Conservation (phyloP, 2,888 invertebrate genomes). For the Monochamus alternatus region DNA sequence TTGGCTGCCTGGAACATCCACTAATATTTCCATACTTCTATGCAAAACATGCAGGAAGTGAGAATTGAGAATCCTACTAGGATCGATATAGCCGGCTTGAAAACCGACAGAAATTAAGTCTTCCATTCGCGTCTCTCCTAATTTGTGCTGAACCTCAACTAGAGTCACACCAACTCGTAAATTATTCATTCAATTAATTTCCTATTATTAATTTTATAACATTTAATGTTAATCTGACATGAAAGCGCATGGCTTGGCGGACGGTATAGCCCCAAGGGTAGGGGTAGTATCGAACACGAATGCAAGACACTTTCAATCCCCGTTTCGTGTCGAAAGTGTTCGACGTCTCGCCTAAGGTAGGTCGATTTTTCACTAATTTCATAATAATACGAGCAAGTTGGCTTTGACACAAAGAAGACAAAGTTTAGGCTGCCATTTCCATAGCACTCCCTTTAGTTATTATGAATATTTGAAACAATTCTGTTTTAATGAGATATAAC, state of each 20-base stretch:
- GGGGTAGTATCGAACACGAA: constrained; percentile 13
- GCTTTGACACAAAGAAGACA: too few relatives aligned
- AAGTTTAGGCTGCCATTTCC: too few relatives aligned
- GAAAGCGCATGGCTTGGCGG: constrained; percentile 28
- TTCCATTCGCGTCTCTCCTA: too few relatives aligned
- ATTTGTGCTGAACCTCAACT: too few relatives aligned
- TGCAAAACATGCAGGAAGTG: too few relatives aligned
- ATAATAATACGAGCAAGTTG: background rate
- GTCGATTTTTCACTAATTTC: background rate
- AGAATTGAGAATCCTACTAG: too few relatives aligned
- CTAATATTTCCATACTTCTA: too few relatives aligned
- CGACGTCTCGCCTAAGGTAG: background rate
- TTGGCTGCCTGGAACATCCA: too few relatives aligned
- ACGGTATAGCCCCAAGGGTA: constrained; percentile 4
- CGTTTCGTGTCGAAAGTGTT: constrained; percentile 4
- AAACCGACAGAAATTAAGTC: background rate
- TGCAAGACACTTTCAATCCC: background rate
- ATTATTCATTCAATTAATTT: constrained; percentile 3
- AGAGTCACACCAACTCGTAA: background rate
- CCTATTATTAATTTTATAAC: constrained; percentile 6
- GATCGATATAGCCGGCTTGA: background rate
- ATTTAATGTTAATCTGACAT: constrained; percentile 20
- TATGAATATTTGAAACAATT: too few relatives aligned
- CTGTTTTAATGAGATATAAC: too few relatives aligned
- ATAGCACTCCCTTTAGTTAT: too few relatives aligned